Base-by-base conservation (phyloP, 2,888 invertebrate species). In the Pachycephus smyrnensis region DNA sequence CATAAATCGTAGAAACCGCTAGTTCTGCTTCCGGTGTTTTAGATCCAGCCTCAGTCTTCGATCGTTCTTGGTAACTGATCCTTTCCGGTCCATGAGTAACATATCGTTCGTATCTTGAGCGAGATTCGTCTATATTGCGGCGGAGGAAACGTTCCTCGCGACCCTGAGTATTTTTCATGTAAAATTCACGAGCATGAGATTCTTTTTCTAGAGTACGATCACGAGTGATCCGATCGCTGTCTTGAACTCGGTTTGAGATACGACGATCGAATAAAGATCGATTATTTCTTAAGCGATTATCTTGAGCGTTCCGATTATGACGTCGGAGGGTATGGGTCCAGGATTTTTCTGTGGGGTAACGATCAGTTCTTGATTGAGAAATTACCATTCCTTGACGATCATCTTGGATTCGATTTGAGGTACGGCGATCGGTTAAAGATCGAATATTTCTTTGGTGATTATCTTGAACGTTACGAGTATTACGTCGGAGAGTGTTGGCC, bases 1-100 rank as follows among this genome's bases (percentile, higher is more conserved):
- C 87, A 68, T 83, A 86, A 73, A 73, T 84, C 30, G 75, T 36
- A 35, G 73, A 75, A 40, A 23, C n/a, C 30, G 77, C 68, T 75
- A 77, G 30, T 11, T 35, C 9, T 71, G 55, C 55, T 55, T 55
- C 55, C 55, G 55, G 55, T 23, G 23, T 23, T 23, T 55, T 55
- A 55, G 9, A 23, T 55, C 55, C 55, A 23, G 23, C 23, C 23
- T 55, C 55, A 23, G 23, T 55, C 23, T 55, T 55, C 23, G 55
- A 55, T 15, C 2, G 23, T 23, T 55, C 55, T 55, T 23, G 23
- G 9, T 55, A 55, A 55, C 6, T 23, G 55, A 55, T 55, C 9
- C 55, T 55, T 55, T 55, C 55, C 55, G 55, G 55, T 55, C 23
- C 55, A 55, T 6, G 55, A 55, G 15, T 23, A 55, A 23, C 9